phyloP scores from a whole-genome alignment of 2,113 vertebrate genomes.

The Dicrurus megarhynchus region DNA sequence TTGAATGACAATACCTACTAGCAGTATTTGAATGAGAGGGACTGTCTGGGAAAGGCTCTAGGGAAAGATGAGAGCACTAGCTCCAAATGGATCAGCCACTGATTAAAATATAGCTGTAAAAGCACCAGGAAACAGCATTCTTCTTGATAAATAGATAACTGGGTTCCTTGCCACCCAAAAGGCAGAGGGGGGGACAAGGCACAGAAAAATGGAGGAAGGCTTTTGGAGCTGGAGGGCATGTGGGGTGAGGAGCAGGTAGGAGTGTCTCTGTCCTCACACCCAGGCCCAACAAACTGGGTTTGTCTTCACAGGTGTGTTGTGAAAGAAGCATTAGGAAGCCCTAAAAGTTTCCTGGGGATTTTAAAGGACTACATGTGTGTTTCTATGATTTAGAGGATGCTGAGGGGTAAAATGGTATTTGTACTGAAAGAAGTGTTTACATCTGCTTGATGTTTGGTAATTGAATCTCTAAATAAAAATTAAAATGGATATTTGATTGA shows the following conservation, averaged over 20 bases:
- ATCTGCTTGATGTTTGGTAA: not conserved
- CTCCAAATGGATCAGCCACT: not conserved
- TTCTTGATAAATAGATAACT: not conserved
- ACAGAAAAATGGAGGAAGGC: not conserved
- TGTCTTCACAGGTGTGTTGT: not conserved
- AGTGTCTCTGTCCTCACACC: not conserved
- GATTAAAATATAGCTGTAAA: not conserved
- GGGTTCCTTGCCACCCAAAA: not conserved
- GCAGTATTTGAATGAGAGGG: not conserved
- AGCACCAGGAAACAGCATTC: not conserved
- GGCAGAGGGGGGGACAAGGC: not conserved
- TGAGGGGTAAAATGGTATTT: not conserved
- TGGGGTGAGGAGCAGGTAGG: not conserved
- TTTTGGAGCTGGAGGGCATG: not conserved
- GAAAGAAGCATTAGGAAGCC: not conserved
- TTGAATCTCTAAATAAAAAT: constrained; percentile 44
- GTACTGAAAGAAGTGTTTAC: not conserved
- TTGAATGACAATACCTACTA: not conserved
- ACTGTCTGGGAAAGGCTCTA: not conserved
- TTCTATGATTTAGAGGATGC: not conserved
- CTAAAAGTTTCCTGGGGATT: not conserved
- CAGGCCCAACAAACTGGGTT: not conserved
- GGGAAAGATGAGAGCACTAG: not conserved
- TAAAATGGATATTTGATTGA: constrained; percentile 19
- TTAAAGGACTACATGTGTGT: not conserved